phyloP scores from a whole-genome alignment of 1,140 invertebrate genomes.

The Mamestra configurata region DNA sequence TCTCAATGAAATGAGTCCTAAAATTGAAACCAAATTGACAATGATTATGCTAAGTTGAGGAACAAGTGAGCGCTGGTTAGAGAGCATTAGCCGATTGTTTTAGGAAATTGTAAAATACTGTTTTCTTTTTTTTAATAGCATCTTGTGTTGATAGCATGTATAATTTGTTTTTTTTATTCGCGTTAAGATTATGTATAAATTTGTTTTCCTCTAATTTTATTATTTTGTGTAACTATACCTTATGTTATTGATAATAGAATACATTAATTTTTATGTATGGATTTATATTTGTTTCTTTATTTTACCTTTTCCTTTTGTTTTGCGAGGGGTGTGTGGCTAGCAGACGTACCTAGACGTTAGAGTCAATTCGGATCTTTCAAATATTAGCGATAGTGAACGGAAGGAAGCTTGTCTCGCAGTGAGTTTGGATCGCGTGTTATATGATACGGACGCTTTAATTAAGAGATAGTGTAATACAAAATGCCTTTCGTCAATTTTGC shows the following conservation, averaged over 20 bases:
- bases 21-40: constrained; percentile 82
- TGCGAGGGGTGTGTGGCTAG: constrained; percentile 12
- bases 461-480: constrained; percentile 60
- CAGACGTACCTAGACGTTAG: not conserved
- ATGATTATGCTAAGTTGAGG: constrained; percentile 69
- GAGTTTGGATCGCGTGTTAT: not conserved
- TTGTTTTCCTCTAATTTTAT: constrained; percentile 87
- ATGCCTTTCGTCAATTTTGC: constrained; percentile 68
- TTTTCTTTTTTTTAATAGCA: constrained; percentile 76
- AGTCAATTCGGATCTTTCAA: constrained; percentile 12
- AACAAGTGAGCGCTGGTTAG: constrained; percentile 70
- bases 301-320: constrained; percentile 67
- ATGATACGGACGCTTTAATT: constrained; percentile 57
- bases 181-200: constrained; percentile 88
- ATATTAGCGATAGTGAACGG: not conserved
- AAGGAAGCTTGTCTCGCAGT: not conserved
- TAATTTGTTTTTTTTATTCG: constrained; percentile 84
- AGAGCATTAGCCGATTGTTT: constrained; percentile 71
- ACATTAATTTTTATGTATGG: constrained; percentile 88
- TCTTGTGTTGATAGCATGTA: constrained; percentile 86
- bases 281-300: constrained; percentile 81
- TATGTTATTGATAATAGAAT: constrained; percentile 88
- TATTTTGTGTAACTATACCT: constrained; percentile 85
- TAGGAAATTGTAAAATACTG: constrained; percentile 76
- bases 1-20: constrained; percentile 72